Evolutionary conservation across 1,140 invertebrate genomes (phyloP).

Genomic region (Harpegnathos saltator): DNA sequence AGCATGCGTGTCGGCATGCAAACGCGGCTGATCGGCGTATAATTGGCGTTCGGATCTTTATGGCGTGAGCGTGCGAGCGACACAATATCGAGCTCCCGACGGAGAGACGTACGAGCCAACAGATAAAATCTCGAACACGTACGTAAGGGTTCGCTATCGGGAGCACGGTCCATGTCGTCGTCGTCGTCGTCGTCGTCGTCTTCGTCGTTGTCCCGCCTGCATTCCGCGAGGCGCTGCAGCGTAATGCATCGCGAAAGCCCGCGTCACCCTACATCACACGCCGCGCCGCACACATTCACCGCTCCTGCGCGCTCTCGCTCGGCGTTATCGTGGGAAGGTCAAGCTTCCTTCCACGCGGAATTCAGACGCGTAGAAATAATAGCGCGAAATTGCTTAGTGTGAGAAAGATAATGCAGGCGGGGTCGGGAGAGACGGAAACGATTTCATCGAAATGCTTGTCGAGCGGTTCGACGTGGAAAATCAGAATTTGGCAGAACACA

Average conservation of each 20-base stretch:
- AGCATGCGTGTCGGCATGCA: conserved; percentile 15
- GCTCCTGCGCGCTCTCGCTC: conserved; percentile 37
- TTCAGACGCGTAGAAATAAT: conserved; percentile 22
- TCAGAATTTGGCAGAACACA: too few relatives aligned
- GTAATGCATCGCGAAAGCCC: conserved; percentile 48
- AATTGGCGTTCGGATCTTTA: conserved; percentile 40
- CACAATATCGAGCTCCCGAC: conserved; percentile 23
- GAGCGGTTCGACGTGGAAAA: neutral
- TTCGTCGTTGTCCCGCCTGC: neutral
- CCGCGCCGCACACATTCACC: conserved; percentile 27
- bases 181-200: neutral
- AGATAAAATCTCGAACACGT: conserved; percentile 56
- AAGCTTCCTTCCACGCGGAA: conserved; percentile 41
- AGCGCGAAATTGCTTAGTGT: neutral
- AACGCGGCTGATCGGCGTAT: conserved; percentile 12
- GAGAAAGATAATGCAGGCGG: conserved; percentile 10
- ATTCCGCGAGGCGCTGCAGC: conserved; percentile 43
- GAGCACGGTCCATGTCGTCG: conserved; percentile 34
- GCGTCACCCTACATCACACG: conserved; percentile 27
- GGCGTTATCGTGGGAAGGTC: conserved; percentile 57
- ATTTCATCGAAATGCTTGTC: neutral
- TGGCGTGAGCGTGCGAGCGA: conserved; percentile 1
- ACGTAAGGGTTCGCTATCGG: conserved; percentile 15
- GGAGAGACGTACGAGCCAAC: conserved; percentile 27
- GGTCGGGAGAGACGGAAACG: neutral